Evolutionary conservation across 2,113 vertebrate species (phyloP).

Genomic region (Antidorcas marsupialis): DNA sequence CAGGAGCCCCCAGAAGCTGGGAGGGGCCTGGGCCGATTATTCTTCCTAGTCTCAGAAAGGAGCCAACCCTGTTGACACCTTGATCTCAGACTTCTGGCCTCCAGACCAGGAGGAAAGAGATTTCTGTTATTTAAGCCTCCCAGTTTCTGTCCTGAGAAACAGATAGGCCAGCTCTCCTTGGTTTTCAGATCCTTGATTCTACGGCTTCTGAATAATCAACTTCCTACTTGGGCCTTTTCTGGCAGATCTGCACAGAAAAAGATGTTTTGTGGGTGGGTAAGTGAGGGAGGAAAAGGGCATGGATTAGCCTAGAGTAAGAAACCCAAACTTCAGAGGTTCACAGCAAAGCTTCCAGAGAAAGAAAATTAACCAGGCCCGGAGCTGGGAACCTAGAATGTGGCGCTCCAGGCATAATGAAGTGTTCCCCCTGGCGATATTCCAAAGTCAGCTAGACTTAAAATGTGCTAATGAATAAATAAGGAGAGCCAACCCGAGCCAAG

Average conservation of each 20-base stretch:
- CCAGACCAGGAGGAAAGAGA: not conserved
- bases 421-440: not conserved
- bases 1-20: not conserved
- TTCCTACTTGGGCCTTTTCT: not conserved
- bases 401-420: not conserved
- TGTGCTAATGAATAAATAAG: not conserved
- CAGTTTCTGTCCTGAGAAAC: not conserved
- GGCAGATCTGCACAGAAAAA: not conserved
- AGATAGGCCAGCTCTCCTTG: not conserved
- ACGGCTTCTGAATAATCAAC: not conserved
- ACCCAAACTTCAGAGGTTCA: not conserved
- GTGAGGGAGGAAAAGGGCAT: not conserved
- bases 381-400: accelerated
- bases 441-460: not conserved
- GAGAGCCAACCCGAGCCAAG: not conserved
- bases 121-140: not conserved
- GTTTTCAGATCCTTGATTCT: not conserved
- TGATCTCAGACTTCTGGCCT: not conserved
- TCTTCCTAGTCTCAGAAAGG: not conserved
- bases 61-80: not conserved
- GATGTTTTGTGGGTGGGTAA: not conserved
- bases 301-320: not conserved
- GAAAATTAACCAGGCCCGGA: not conserved
- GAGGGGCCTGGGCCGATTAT: not conserved
- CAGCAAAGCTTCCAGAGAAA: not conserved